Evolutionary conservation across 2,113 vertebrate genomes (phyloP), one percentile per base, ranked within the genome.

Genomic region (Pedionomus torquatus): DNA sequence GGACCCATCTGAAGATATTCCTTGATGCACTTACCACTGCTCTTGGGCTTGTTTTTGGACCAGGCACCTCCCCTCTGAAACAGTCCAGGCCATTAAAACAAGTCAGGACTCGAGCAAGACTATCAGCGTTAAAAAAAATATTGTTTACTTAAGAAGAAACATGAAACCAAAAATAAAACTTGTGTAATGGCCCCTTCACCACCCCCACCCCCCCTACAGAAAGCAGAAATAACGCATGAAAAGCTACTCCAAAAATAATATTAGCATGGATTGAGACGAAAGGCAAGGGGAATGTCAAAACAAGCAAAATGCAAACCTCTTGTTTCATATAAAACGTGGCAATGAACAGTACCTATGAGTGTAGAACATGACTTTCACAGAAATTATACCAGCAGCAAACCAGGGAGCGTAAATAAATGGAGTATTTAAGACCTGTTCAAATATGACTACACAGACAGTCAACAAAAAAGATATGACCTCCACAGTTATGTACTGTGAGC

Each of bases 101-200:
- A 24, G 11, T 61, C 75, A 55, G 60, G 52, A 74, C 68, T 43
- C 2, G 1, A 25, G 43, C 63, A 39, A 69, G 41, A 64, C 44
- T 43, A 30, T 31, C 21, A 76, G 48, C 57, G 55, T n/a, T 82
- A 31, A 69, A 93, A 88, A 46, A 13, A 46, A 46, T n/a, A 0
- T 10, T 54, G 46, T 69, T 93, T 88, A 86, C n/a, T 80, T 86
- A 87, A 91, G 83, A 91, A 93, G 86, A 91, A 93, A 95, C 31
- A 6, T 17, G 41, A 95, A 92, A 91, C 60, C 55, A 69, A 90
- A 95, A 90, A 89, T 81, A 91, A 94, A 95, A 84, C n/a, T 35
- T 41, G 43, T 30, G 66, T 57, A 90, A 93, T 61, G 68, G 83
- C 44, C 35, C 63, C 85, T 88, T 84, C 72, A 49, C 68, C 64